A percentile compares a stretch with the other conserved stretches of the same genome.
Evolutionary conservation across 2,888 invertebrate genomes (phyloP).

Genomic region (Aphrophora alni): DNA sequence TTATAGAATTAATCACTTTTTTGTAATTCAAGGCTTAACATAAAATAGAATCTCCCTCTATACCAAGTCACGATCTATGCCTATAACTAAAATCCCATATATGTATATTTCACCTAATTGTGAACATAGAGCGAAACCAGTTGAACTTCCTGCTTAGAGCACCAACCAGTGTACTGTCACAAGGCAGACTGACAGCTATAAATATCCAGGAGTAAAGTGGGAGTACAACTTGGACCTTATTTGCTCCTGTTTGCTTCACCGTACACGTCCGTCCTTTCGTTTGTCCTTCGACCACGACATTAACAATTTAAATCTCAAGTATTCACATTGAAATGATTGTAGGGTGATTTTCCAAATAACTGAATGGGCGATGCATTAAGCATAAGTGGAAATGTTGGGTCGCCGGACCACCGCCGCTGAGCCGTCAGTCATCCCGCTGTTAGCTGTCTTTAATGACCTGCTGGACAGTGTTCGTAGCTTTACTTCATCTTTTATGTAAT

Average conservation of each 20-base stretch:
- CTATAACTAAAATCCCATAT: too few relatives aligned
- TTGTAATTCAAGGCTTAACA: too few relatives aligned
- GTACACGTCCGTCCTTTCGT: neutral
- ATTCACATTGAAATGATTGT: neutral
- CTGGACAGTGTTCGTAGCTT: too few relatives aligned
- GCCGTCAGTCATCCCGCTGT: too few relatives aligned
- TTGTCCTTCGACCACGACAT: neutral
- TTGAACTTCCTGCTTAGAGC: neutral
- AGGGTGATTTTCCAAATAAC: neutral
- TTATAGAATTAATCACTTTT: too few relatives aligned
- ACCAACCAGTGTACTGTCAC: neutral
- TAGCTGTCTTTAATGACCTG: too few relatives aligned
- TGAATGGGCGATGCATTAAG: neutral
- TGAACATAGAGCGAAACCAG: neutral
- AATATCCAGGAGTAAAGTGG: neutral
- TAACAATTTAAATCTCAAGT: neutral
- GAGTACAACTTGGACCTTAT: neutral
- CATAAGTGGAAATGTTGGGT: too few relatives aligned
- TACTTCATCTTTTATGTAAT: too few relatives aligned
- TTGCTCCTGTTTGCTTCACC: neutral
- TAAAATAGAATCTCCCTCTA: too few relatives aligned
- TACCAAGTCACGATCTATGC: too few relatives aligned
- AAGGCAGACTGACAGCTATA: neutral
- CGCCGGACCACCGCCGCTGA: too few relatives aligned
- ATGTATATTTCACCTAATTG: slow-evolving; percentile 3